Evolutionary conservation across 2,888 invertebrate genomes (phyloP).

Genomic region (Cheilosia grossa): DNA sequence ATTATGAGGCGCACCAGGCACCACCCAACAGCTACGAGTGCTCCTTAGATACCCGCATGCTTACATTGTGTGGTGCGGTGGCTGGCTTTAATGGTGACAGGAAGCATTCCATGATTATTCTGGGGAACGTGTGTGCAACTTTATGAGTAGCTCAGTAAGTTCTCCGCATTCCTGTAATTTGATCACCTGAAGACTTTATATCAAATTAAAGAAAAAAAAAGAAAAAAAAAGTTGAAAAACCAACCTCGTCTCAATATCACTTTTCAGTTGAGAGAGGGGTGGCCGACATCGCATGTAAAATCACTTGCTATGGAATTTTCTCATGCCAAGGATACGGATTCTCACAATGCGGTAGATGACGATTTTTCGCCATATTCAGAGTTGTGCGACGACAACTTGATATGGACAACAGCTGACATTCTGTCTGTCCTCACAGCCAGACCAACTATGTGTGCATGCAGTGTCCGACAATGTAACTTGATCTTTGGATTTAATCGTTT

Average conservation of each 20-base stretch:
- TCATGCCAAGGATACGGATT: conserved; percentile 50
- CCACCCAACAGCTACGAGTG: conserved; percentile 25
- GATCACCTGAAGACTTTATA: conserved; percentile 69
- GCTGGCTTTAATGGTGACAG: conserved; percentile 64
- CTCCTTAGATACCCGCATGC: conserved; percentile 9
- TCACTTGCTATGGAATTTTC: conserved; percentile 48
- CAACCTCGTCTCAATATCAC: conserved; percentile 48
- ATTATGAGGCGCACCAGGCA: conserved; percentile 8
- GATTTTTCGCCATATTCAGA: conserved; percentile 18
- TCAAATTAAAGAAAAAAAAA: conserved; percentile 61
- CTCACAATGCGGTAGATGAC: neutral
- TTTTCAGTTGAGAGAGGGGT: conserved; percentile 32
- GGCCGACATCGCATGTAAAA: conserved; percentile 44
- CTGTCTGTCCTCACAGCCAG: conserved; percentile 31
- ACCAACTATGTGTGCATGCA: neutral
- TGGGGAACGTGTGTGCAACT: conserved; percentile 58
- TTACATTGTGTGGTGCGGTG: conserved; percentile 47
- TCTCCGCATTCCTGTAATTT: conserved; percentile 71
- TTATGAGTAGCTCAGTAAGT: conserved; percentile 55
- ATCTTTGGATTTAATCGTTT: conserved; percentile 59
- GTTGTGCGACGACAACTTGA: conserved; percentile 35
- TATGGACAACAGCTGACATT: conserved; percentile 56
- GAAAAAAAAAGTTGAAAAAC: conserved; percentile 16
- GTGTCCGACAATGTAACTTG: conserved; percentile 50
- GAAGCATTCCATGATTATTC: conserved; percentile 74